phyloP scores from a whole-genome alignment of 2,888 invertebrate species.

The Dicyrtoma fusca region DNA sequence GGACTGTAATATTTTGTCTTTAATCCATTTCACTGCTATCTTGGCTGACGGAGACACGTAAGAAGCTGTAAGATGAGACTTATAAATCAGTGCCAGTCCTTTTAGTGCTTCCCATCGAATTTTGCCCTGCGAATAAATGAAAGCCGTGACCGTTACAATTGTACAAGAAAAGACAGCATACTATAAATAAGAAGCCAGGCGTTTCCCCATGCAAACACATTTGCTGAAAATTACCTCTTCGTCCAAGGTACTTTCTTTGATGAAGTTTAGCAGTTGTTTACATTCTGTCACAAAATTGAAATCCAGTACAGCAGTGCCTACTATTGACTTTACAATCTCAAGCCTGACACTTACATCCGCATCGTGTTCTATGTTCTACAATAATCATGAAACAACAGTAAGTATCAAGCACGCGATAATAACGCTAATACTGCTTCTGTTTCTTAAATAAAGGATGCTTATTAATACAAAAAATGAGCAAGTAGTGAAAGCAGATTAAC shows the following conservation, averaged over 20 bases:
- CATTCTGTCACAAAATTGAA: conserved; percentile 88
- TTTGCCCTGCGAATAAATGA: conserved; percentile 69
- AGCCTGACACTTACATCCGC: conserved; percentile 81
- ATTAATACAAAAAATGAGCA: too few relatives aligned
- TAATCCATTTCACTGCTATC: conserved; percentile 92
- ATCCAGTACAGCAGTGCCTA: conserved; percentile 88
- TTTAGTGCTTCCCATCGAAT: conserved; percentile 95
- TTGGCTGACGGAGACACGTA: conserved; percentile 69
- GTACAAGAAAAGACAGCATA: not conserved
- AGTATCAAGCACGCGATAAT: not conserved
- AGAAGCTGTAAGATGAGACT: conserved; percentile 64
- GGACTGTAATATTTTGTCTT: conserved; percentile 94
- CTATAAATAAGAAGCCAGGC: not conserved
- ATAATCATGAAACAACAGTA: not conserved
- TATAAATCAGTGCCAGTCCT: conserved; percentile 91
- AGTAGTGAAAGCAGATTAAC: conserved; percentile 25
- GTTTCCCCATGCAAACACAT: too few relatives aligned
- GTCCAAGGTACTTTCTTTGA: conserved; percentile 90
- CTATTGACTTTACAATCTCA: conserved; percentile 95
- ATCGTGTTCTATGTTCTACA: conserved; percentile 80
- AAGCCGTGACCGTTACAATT: not conserved
- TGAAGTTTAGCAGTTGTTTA: conserved; percentile 87
- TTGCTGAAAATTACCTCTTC: conserved; percentile 86
- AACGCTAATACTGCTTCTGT: not conserved
- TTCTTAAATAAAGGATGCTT: too few relatives aligned